Evolutionary conservation across 2,797 vertebrate species (phyloP).

Genomic region (Paramormyrops hopkinsi): DNA sequence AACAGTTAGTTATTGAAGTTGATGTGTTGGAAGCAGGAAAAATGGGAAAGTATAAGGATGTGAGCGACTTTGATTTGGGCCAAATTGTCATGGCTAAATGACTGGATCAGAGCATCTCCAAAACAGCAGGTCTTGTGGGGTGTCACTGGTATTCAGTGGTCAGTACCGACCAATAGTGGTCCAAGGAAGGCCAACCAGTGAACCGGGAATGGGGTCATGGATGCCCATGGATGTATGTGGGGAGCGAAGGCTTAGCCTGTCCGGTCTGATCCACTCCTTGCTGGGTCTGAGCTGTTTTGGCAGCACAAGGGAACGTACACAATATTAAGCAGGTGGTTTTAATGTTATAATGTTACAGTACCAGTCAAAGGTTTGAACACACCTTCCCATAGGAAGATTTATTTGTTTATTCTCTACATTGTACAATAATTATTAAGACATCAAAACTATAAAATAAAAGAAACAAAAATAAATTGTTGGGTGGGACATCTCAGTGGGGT

Average conservation of each 20-base stretch:
- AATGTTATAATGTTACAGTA: background rate
- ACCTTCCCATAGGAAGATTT: background rate
- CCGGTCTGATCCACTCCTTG: background rate
- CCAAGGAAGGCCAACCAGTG: background rate
- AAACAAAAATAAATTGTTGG: background rate
- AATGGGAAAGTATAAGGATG: background rate
- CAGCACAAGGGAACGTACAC: background rate
- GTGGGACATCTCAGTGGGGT: background rate
- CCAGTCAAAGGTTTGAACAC: background rate
- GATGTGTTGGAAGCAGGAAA: background rate
- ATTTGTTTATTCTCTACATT: background rate
- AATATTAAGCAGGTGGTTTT: background rate
- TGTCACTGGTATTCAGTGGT: background rate
- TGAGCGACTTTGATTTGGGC: background rate
- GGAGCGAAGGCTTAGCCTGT: background rate
- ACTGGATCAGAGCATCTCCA: background rate
- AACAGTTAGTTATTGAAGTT: background rate
- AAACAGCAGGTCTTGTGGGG: background rate
- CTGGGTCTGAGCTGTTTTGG: background rate
- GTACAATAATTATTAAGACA: background rate
- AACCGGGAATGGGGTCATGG: background rate
- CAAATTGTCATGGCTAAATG: background rate
- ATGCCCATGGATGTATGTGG: background rate
- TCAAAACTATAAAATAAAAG: background rate
- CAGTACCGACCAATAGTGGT: background rate